A percentile compares a stretch with the other conserved stretches of the same genome.
These are phyloP conservation scores for Colossoma macropomum DNA, from an alignment of 2,113 vertebrate species.

Conservation along the genomic window DNA sequence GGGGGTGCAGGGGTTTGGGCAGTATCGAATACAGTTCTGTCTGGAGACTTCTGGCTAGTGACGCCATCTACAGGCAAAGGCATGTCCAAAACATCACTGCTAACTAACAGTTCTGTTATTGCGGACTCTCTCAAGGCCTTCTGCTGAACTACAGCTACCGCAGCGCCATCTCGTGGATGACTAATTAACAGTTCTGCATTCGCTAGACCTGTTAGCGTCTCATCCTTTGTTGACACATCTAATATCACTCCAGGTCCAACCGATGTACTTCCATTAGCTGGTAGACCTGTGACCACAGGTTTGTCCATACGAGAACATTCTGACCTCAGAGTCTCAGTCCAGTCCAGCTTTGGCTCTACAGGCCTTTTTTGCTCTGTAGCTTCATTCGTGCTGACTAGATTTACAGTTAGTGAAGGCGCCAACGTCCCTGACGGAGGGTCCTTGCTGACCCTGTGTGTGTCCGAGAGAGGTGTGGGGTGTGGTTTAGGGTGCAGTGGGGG, in stretches of 20 bases:
- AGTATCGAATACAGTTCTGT: not conserved
- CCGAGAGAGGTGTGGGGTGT: not conserved
- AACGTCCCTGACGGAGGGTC: not conserved
- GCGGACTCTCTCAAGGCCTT: not conserved
- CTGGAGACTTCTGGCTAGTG: not conserved
- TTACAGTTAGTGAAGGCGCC: not conserved
- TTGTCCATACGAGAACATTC: not conserved
- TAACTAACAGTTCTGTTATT: not conserved
- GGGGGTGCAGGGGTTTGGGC: not conserved
- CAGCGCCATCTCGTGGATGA: not conserved
- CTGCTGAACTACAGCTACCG: not conserved
- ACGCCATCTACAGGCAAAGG: not conserved
- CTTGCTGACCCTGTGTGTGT: not conserved
- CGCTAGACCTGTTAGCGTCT: too few relatives aligned
- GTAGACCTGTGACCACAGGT: not conserved
- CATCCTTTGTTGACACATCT: too few relatives aligned
- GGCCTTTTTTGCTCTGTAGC: too few relatives aligned
- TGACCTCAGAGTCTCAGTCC: not conserved
- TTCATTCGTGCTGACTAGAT: not conserved
- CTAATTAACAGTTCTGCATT: not conserved
- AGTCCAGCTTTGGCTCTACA: not conserved
- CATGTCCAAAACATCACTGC: not conserved
- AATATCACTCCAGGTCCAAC: too few relatives aligned
- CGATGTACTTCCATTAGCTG: not conserved
- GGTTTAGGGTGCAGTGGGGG: not conserved